Base-by-base conservation (phyloP, 2,888 invertebrate species). In the Sinopyrophorus schimmeli region DNA sequence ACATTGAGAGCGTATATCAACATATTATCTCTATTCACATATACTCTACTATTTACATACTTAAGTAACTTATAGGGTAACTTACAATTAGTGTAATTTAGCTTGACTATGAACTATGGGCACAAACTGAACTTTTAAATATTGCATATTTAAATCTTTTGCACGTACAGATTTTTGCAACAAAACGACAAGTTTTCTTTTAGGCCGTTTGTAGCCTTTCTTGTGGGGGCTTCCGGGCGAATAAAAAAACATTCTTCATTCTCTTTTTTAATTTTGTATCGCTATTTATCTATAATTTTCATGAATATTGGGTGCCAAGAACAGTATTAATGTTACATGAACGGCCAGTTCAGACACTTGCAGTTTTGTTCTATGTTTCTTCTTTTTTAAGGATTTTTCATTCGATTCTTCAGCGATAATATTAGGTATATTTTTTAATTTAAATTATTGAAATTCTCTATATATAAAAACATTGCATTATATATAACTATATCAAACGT, bases 91-190 rank as follows among this genome's bases (percentile, higher is more conserved):
- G 68, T 66, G 65, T 65, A 65, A 64, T 67, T 71, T 74, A 74
- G 74, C 73, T 74, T 74, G 70, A 50, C 50, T 50, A 50, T 50
- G 44, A 73, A 73, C 73, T 74, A 73, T 73, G 74, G 74, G 74
- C 74, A 74, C 74, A 74, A 65, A 71, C 69, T 71, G 71, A 70
- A 69, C 67, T 70, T 68, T 65, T 62, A 62, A 67, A 63, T 60
- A 62, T 64, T 58, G 64, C 61, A 64, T 34, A 37, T 48, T 38
- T 21, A 31, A 35, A 42, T 21, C 24, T 48, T 28, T 30, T 34
- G 41, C 41, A 41, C 41, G n/a, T 10, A 5, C 31, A 21, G 6
- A 4, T 35, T 23, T 35, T 11, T 23, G 23, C n/a, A 16, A n/a
- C 14, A n/a, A 9, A 7, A n/a, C 21, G n/a, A n/a, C 9, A 7